Evolutionary conservation across 2,888 invertebrate genomes (phyloP).

Genomic region (Steinernema hermaphroditum): DNA sequence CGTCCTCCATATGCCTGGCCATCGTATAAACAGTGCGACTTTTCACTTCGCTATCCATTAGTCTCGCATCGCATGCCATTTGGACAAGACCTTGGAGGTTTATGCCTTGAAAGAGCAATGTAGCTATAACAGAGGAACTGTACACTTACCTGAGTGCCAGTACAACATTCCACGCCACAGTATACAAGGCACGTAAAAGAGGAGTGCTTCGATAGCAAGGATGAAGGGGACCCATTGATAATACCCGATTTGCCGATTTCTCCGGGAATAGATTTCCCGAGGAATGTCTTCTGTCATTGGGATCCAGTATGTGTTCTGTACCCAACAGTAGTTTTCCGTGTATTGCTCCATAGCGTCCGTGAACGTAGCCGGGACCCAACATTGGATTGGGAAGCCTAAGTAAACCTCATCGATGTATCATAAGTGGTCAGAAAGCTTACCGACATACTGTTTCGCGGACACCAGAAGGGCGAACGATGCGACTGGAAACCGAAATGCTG

Average conservation of each 20-base stretch:
- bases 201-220: conserved; percentile 65
- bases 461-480: conserved; percentile 66
- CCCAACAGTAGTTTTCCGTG: conserved; percentile 67
- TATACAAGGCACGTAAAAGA: conserved; percentile 67
- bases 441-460: conserved; percentile 66
- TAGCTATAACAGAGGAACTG: background rate
- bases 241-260: conserved; percentile 67
- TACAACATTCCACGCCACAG: conserved; percentile 66
- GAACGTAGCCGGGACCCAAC: conserved; percentile 67
- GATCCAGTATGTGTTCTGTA: conserved; percentile 67
- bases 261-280: conserved; percentile 65
- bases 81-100: conserved; percentile 67
- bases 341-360: conserved; percentile 67
- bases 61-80: conserved; percentile 66
- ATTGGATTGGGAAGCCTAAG: conserved; percentile 58
- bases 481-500: conserved; percentile 50
- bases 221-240: conserved; percentile 66
- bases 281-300: conserved; percentile 67
- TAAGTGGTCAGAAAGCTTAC: conserved; percentile 39
- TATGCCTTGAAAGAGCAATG: conserved; percentile 55
- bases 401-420: background rate
- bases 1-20: conserved; percentile 67
- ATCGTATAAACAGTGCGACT: conserved; percentile 66
- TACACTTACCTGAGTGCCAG: conserved; percentile 64
- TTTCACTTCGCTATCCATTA: conserved; percentile 66